Evolutionary conservation across 2,888 invertebrate genomes (phyloP), one percentile per base, ranked within the genome.

Genomic region (Linyphia triangularis): DNA sequence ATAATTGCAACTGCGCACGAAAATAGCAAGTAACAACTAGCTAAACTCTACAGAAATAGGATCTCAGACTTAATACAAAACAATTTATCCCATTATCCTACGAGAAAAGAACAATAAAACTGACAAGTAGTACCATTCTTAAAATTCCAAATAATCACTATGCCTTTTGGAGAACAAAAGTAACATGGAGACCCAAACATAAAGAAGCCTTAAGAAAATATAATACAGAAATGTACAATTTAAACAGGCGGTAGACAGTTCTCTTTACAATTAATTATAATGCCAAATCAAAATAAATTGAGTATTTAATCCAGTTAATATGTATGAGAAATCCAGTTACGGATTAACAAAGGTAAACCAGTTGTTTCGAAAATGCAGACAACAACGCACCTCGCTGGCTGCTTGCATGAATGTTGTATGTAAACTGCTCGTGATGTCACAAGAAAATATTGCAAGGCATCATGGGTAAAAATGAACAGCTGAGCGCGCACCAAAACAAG

Each of bases 371-470:
- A 6, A 9, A 33, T 30, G 73, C 73, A 73, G 73, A 57, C 30
- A 57, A 30, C 28, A 30, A 57, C 57, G 13, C 6, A 30, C 51
- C 73, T 57, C 30, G 30, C 28, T 30, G 51, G 43, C 77, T 43
- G 43, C 16, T 10, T 33, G 33, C 33, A 9, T 9, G n/a, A n/a
- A 3, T 43, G 43, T 83, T 83, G 88, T 57, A 59, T 69, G 57
- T 88, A 82, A 83, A 83, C 84, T 83, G 77, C 51, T 30, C 19
- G 24, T 85, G 85, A 89, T 85, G 89, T 89, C 89, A 89, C 85
- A 81, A 26, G 70, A 89, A 85, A 89, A 89, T 89, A 89, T 61
- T 89, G 81, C 89, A 85, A 57, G 19, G 89, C 40, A 43, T 85
- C 51, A 40, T 89, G 89, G 89, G 89, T 89, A 89, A 69, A 26